phyloP scores from a whole-genome alignment of 2,888 invertebrate genomes.

The Agonopterix arenella region DNA sequence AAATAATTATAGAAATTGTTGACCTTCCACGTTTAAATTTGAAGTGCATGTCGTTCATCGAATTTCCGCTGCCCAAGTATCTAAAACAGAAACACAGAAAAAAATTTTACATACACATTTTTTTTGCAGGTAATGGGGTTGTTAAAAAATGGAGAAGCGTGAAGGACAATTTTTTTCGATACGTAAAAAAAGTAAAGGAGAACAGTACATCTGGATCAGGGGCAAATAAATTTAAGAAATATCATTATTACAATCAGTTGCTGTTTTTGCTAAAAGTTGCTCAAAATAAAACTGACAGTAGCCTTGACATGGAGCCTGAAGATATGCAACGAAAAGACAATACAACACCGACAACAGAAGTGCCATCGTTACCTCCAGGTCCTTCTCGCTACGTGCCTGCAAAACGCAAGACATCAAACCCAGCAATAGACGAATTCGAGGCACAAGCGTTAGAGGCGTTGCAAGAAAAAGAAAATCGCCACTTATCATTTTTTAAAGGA shows the following conservation, averaged over 20 bases:
- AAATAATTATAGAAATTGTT: constrained; percentile 9
- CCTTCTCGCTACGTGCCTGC: constrained; percentile 16
- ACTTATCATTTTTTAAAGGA: constrained; percentile 23
- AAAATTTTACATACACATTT: constrained; percentile 4
- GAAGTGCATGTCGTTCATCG: constrained; percentile 8
- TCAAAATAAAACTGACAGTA: neutral
- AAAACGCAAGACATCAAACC: constrained; percentile 12
- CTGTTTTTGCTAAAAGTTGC: no score
- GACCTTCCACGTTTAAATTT: constrained; percentile 9
- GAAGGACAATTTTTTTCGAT: neutral
- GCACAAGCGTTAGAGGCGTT: constrained; percentile 16
- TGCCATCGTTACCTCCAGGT: constrained; percentile 11
- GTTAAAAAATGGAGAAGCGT: neutral
- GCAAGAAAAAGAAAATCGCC: constrained; percentile 20
- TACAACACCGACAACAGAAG: constrained; percentile 5
- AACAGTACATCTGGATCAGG: no score
- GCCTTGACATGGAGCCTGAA: neutral
- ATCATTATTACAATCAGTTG: no score
- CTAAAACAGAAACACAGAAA: constrained; percentile 5
- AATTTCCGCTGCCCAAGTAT: constrained; percentile 7
- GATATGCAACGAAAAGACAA: neutral
- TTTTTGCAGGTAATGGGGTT: constrained; percentile 2
- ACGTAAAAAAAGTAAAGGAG: no score
- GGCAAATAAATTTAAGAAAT: no score
- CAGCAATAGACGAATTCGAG: constrained; percentile 20